These are phyloP conservation scores for Ypsolopha scabrella DNA, from an alignment of 2,888 invertebrate species.

Conservation along the genomic window DNA sequence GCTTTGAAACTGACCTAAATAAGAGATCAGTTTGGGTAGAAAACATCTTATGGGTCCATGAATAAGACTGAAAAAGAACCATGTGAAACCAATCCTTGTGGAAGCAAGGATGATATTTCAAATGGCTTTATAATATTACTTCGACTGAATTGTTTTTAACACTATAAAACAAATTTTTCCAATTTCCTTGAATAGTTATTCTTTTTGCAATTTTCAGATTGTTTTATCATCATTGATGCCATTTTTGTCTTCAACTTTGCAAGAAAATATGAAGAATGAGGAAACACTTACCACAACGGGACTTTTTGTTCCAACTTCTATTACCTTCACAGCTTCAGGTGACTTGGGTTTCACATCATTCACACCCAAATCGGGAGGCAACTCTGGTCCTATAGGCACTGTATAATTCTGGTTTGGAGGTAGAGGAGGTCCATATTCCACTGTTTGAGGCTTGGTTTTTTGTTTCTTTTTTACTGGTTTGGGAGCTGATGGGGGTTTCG, in stretches of 20 bases:
- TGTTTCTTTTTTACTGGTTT: constrained; percentile 29
- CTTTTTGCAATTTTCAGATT: constrained; percentile 32
- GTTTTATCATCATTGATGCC: constrained; percentile 38
- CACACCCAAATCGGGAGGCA: constrained; percentile 30
- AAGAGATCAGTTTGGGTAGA: background rate
- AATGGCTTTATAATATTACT: too few species aligned
- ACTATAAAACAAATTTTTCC: constrained; percentile 8
- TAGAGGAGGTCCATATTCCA: constrained; percentile 44
- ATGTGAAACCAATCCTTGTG: background rate
- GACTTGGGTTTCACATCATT: background rate
- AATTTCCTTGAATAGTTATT: constrained; percentile 27
- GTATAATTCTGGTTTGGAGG: constrained; percentile 44
- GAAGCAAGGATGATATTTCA: background rate
- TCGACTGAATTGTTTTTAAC: background rate
- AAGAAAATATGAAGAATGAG: background rate
- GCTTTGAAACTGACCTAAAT: background rate
- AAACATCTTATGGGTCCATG: background rate
- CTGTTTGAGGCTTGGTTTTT: constrained; percentile 25
- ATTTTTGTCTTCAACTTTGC: background rate
- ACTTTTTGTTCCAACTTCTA: background rate
- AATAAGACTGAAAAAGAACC: background rate
- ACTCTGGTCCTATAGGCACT: constrained; percentile 50
- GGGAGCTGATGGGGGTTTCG: background rate
- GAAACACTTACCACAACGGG: constrained; percentile 24
- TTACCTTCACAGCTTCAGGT: background rate